Conservation (phyloP, 2,888 invertebrate species). For the Torymus aiolomorphi region DNA sequence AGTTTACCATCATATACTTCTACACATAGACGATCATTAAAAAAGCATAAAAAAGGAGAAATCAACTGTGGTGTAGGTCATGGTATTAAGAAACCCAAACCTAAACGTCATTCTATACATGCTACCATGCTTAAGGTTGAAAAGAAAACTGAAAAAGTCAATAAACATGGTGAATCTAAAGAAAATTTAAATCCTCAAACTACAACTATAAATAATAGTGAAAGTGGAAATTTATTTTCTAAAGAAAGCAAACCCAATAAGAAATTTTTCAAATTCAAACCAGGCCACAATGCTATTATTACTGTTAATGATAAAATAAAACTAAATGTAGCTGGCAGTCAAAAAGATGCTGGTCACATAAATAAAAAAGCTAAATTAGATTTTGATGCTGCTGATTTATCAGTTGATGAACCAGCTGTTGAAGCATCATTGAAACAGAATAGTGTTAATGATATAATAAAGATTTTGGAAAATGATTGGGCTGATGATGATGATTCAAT, state of each 20-base stretch:
- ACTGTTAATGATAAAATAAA: conserved; percentile 74
- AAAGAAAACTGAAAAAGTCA: conserved; percentile 12
- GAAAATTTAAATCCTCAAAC: conserved; percentile 53
- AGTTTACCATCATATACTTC: conserved; percentile 53
- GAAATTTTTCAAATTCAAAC: conserved; percentile 76
- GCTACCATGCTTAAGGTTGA: conserved; percentile 12
- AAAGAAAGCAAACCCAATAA: conserved; percentile 65
- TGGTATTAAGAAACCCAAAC: conserved; percentile 80
- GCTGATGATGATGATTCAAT: conserved; percentile 69
- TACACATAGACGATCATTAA: conserved; percentile 67
- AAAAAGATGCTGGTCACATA: conserved; percentile 49
- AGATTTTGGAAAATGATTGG: conserved; percentile 73
- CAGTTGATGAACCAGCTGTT: conserved; percentile 69
- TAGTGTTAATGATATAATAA: conserved; percentile 70
- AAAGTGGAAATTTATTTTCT: conserved; percentile 34
- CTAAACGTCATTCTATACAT: conserved; percentile 64
- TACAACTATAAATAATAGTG: conserved; percentile 26
- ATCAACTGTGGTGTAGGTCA: conserved; percentile 83
- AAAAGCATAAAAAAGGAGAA: conserved; percentile 77
- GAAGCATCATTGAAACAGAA: conserved; percentile 66
- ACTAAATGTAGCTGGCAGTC: conserved; percentile 67
- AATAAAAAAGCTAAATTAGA: conserved; percentile 62
- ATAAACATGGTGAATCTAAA: conserved; percentile 18
- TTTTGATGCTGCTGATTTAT: conserved; percentile 72
- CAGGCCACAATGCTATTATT: conserved; percentile 66